Evolutionary conservation across 2,113 vertebrate species (phyloP).

Genomic region (Melanerpes formicivorus): DNA sequence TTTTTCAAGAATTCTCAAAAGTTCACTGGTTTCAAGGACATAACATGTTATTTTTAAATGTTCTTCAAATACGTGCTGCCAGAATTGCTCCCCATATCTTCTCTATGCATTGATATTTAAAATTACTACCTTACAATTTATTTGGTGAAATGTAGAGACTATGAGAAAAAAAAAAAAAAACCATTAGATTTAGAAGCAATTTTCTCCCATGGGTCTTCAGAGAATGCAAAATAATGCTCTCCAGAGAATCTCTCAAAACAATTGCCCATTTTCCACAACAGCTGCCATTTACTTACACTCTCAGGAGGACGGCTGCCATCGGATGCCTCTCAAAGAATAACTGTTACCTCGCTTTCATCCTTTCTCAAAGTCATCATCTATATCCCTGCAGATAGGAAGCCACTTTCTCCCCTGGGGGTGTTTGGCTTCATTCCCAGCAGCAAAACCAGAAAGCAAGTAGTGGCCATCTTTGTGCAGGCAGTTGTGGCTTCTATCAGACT

Average conservation of each 20-base stretch:
- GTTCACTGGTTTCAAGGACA: background rate
- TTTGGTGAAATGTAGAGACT: background rate
- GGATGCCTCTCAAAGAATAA: slow-evolving; percentile 49
- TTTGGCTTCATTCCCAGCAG: slow-evolving; percentile 49
- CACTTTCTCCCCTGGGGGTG: slow-evolving; percentile 36
- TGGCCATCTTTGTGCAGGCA: slow-evolving; percentile 33
- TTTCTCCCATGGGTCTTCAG: background rate
- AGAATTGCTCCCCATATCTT: background rate
- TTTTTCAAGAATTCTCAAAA: background rate
- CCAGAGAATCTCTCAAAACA: slow-evolving; percentile 37
- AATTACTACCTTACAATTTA: background rate
- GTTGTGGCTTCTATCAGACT: background rate
- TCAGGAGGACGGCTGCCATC: slow-evolving; percentile 13
- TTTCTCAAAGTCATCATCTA: slow-evolving; percentile 43
- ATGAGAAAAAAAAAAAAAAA: background rate
- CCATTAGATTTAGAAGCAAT: background rate
- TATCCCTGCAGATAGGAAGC: slow-evolving; percentile 22
- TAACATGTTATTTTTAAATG: background rate
- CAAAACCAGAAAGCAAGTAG: slow-evolving; percentile 35
- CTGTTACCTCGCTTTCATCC: slow-evolving; percentile 25
- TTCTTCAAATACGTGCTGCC: background rate
- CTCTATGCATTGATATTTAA: background rate
- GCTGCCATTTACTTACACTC: slow-evolving; percentile 41
- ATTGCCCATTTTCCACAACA: slow-evolving; percentile 43
- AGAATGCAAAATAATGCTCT: background rate